Base-by-base conservation (phyloP, 2,797 vertebrate genomes). In the Tangara arthus region DNA sequence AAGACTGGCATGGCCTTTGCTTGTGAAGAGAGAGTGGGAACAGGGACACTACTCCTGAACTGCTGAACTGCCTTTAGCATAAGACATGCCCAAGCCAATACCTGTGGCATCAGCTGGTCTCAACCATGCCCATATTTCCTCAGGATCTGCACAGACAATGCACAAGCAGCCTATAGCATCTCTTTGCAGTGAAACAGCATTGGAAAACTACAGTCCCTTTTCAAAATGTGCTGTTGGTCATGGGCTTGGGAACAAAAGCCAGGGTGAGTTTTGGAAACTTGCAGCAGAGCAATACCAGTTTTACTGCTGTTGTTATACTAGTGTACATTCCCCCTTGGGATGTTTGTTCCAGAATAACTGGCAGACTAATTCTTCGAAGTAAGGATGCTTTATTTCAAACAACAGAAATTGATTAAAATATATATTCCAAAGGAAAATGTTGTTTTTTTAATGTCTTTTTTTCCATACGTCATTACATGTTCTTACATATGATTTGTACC, bases 361-460 rank as follows among this genome's bases (percentile, higher is more conserved):
- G 82, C 65, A 65, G 50, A 55, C 30, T 28, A 71, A 24, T 24
- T 34, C 5, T n/a, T 79, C 1, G 0, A 72, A 60, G 18, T 56
- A 84, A 83, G 27, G 56, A 30, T 63, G 44, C 61, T 96, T 96
- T 96, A 96, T 96, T 96, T 91, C 61, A 87, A 79, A 47, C 76
- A 76, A 53, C 42, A 75, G 71, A 85, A 83, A 63, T 18, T 14
- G n/a, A 87, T 92, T 90, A 75, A 88, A 84, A 46, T 28, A 57
- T 12, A 37, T 20, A 64, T 82, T 87, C 24, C 52, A 82, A 30
- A 79, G 49, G 41, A 84, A 82, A 86, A 70, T 35, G 12, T 16
- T n/a, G 32, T 79, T 49, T 87, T 72, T 32, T 68, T 39, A 55
- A 47, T 5, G 21, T 53, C 32, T 87, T 76, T 83, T 68, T 18